Evolutionary conservation across 2,113 vertebrate genomes (phyloP).

Genomic region (Pelecanus crispus): DNA sequence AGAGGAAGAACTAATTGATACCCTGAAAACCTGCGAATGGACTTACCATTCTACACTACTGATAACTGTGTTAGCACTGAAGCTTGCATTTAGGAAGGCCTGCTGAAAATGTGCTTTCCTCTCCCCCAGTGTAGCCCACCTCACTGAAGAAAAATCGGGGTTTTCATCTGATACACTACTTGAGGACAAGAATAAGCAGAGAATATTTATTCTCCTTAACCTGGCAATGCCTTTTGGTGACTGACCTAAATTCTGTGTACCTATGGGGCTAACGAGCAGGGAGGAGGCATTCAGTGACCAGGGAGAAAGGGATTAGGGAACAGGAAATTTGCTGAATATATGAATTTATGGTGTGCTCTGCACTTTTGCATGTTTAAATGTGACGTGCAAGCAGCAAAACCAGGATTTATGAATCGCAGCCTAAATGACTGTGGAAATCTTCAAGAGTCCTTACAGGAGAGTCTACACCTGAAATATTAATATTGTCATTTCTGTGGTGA

Average conservation of each 20-base stretch:
- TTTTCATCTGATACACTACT: background rate
- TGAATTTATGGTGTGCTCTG: slow-evolving; percentile 17
- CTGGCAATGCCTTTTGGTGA: background rate
- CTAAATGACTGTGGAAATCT: background rate
- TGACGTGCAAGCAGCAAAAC: background rate
- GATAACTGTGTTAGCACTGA: background rate
- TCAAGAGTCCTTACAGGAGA: background rate
- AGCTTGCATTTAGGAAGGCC: background rate
- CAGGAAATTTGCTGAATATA: slow-evolving; percentile 49
- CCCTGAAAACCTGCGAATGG: background rate
- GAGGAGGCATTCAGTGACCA: background rate
- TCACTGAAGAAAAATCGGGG: background rate
- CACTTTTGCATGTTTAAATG: background rate
- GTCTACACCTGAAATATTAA: background rate
- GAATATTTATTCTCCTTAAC: background rate
- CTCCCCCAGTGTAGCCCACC: background rate
- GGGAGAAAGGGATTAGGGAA: slow-evolving; percentile 27
- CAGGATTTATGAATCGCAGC: background rate
- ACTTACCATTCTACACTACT: background rate
- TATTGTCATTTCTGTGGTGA: background rate
- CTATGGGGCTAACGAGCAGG: background rate
- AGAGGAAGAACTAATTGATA: background rate
- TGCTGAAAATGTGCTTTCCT: background rate
- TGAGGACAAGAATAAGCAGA: background rate
- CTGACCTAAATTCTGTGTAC: slow-evolving; percentile 1